Evolutionary conservation across 2,888 invertebrate genomes (phyloP), one percentile per base, ranked within the genome.

Genomic region (Aleiodes leptofemur): DNA sequence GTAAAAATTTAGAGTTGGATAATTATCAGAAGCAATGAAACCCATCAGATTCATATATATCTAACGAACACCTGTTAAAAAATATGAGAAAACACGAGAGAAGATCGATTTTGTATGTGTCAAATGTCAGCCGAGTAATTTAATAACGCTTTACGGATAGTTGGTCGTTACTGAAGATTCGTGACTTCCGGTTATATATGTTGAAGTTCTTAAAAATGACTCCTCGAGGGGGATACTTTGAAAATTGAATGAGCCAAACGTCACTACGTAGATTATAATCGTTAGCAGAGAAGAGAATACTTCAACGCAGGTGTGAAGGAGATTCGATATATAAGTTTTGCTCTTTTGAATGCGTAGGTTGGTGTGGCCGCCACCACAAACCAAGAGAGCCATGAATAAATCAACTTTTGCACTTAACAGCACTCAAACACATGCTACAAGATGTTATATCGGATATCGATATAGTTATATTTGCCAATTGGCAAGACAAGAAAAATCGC

Each of bases 281-380:
- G 79, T 75, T 83, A 82, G 81, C 83, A 34, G 34, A 34, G 78
- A 78, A 79, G 50, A 83, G 81, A 81, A 82, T 79, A 82, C 34
- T 34, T 34, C 79, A 74, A 74, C 72, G 82, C 86, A 86, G 85
- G 84, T 86, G 86, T 83, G 82, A 86, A 85, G 79, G 80, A 76
- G 78, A 75, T 72, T 79, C 50, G 66, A 14, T 16, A 50, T 29
- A 43, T 43, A 43, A 43, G 43, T 43, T 43, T 8, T n/a, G n/a
- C n/a, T 4, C 38, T 38, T 5, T 29, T 48, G 50, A 29, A 82
- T 82, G 83, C 82, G 82, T 83, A 82, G 82, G 83, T 80, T 74
- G 81, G 81, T 16, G 43, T 72, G 72, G 53, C 23, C 50, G 34
- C 5, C 34, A 34, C 34, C 34, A 34, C 23, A 23, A 23, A 50